These are phyloP conservation scores for Sminthurinus aureus DNA, from an alignment of 2,888 invertebrate species.

Conservation along the genomic window DNA sequence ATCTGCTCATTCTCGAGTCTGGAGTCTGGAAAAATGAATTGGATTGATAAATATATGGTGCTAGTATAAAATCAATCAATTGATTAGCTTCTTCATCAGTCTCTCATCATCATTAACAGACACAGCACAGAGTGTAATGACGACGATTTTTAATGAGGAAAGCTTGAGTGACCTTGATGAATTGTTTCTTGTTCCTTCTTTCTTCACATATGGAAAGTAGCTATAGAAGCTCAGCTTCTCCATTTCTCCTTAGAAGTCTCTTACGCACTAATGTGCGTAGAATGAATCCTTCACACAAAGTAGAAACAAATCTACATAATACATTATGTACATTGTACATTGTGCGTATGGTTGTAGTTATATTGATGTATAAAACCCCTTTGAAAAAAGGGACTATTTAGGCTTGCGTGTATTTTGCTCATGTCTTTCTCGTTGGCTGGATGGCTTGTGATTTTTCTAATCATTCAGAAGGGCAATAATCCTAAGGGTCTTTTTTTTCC, in stretches of 20 bases:
- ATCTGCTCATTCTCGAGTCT: not conserved
- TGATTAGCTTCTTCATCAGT: slow-evolving; percentile 14
- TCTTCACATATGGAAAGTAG: not conserved
- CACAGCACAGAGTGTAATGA: not conserved
- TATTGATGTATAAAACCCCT: not conserved
- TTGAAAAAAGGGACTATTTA: not conserved
- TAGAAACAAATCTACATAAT: not conserved
- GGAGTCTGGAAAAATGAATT: not conserved
- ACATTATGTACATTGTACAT: slow-evolving; percentile 1
- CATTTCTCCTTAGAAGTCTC: no score
- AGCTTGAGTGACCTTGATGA: not conserved
- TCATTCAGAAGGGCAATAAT: slow-evolving; percentile 40
- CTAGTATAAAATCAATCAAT: slow-evolving; percentile 13
- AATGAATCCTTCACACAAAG: not conserved
- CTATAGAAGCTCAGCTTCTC: not conserved
- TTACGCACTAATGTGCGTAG: not conserved
- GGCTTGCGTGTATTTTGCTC: slow-evolving; percentile 30
- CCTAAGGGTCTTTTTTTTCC: slow-evolving; percentile 29
- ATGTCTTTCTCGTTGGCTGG: slow-evolving; percentile 20
- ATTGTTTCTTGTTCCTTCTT: not conserved
- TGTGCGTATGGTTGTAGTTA: no score
- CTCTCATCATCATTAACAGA: not conserved
- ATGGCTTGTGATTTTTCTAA: slow-evolving; percentile 24
- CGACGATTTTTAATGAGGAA: not conserved
- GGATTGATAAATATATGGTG: not conserved